Conservation (phyloP, 2,113 vertebrate species). For the Nannospalax galili region DNA sequence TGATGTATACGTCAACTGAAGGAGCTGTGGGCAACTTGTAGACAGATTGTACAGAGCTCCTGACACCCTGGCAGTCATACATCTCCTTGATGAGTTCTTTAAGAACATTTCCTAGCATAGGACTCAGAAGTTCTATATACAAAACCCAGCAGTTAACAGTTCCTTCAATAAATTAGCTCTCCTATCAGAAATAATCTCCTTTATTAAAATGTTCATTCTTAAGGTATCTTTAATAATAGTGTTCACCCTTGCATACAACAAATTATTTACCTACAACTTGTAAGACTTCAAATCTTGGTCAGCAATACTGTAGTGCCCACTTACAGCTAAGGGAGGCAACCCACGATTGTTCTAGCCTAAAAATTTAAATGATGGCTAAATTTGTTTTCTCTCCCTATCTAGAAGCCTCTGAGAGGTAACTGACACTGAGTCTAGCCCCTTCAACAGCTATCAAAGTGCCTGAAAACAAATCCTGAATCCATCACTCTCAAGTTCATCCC, state of each 20-base stretch:
- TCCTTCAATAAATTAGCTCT: neutral
- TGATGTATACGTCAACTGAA: fast-evolving
- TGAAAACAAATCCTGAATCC: too few species aligned
- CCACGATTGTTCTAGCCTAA: too few species aligned
- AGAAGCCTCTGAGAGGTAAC: too few species aligned
- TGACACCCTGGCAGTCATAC: neutral
- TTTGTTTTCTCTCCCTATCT: too few species aligned
- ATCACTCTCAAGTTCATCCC: too few species aligned
- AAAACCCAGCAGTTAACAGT: neutral
- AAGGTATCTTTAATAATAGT: neutral
- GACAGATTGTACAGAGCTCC: neutral
- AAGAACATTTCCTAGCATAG: neutral
- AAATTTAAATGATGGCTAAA: too few species aligned
- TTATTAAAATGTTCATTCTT: neutral
- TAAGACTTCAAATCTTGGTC: too few species aligned
- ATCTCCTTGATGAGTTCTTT: neutral
- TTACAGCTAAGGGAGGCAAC: too few species aligned
- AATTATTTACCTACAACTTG: neutral
- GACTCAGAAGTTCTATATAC: neutral
- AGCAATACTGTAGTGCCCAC: too few species aligned
- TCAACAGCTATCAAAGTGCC: too few species aligned
- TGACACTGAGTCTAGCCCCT: too few species aligned
- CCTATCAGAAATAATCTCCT: neutral
- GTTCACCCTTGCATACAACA: neutral
- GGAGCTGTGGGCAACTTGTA: neutral